Percentiles rank a stretch among this genome's conserved stretches.
phyloP scores from a whole-genome alignment of 2,113 vertebrate species.

The Hippopotamus amphibius region DNA sequence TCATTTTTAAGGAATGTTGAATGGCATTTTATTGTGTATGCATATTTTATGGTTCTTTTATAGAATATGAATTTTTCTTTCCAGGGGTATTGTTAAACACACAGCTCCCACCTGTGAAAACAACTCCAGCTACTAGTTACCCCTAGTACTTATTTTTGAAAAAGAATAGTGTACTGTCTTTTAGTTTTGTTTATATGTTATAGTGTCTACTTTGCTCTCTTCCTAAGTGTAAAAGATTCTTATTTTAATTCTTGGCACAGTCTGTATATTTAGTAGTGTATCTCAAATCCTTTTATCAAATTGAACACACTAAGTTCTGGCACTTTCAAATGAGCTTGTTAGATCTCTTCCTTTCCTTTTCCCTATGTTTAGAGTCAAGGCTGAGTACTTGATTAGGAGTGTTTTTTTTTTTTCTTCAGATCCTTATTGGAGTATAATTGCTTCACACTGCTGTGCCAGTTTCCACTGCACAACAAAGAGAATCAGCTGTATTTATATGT shows the following conservation, averaged over 20 bases:
- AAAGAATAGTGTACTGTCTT: background rate
- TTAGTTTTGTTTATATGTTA: constrained; percentile 2
- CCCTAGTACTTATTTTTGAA: background rate
- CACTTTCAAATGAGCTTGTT: background rate
- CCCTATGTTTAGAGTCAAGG: background rate
- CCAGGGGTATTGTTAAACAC: background rate
- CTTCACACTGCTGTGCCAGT: no score
- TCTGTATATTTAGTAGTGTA: background rate
- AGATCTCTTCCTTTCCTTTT: background rate
- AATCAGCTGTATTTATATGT: no score
- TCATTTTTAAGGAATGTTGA: background rate
- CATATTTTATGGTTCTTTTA: constrained; percentile 8
- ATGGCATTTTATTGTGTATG: background rate
- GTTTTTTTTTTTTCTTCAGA: background rate
- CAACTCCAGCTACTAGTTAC: background rate
- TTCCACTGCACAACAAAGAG: no score
- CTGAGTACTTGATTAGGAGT: background rate
- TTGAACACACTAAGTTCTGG: background rate
- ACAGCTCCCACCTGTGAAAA: background rate
- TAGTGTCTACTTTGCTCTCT: background rate
- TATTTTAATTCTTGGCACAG: background rate
- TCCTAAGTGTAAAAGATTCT: background rate
- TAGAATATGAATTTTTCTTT: background rate
- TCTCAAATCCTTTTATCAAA: background rate
- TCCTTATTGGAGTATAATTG: no score